phyloP scores from a whole-genome alignment of 1,140 invertebrate species.

The Lordiphosa collinella region DNA sequence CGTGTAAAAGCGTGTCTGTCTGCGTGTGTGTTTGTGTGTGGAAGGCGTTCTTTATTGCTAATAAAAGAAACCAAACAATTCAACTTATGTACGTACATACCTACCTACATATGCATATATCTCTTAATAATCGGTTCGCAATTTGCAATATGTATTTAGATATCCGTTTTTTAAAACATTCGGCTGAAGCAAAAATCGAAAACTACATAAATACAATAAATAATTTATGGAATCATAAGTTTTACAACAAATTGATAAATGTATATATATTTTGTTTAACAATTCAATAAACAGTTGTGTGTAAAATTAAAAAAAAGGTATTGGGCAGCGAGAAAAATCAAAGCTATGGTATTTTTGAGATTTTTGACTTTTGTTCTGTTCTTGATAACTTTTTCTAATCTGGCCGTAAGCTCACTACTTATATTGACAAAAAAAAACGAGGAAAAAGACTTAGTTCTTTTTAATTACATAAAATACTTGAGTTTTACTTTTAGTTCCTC shows the following conservation, averaged over 20 bases:
- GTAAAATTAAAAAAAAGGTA: no score
- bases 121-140: constrained; percentile 30
- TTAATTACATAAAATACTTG: no score
- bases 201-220: constrained; percentile 13
- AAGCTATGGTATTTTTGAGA: no score
- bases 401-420: no score
- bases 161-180: constrained; percentile 35
- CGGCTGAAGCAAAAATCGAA: constrained; percentile 18
- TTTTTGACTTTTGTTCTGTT: no score
- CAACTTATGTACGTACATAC: no score
- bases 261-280: constrained; percentile 40
- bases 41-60: no score
- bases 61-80: not conserved
- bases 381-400: no score
- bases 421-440: no score
- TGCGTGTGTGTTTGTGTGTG: constrained; percentile 11
- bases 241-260: constrained; percentile 26
- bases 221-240: constrained; percentile 25
- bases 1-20: constrained; percentile 9
- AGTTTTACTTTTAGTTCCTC: no score
- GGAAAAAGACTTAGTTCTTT: no score
- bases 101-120: constrained; percentile 43
- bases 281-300: constrained; percentile 43
- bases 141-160: constrained; percentile 42
- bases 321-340: no score